phyloP scores from a whole-genome alignment of 2,888 invertebrate genomes.

The Tenthredo mesomela region DNA sequence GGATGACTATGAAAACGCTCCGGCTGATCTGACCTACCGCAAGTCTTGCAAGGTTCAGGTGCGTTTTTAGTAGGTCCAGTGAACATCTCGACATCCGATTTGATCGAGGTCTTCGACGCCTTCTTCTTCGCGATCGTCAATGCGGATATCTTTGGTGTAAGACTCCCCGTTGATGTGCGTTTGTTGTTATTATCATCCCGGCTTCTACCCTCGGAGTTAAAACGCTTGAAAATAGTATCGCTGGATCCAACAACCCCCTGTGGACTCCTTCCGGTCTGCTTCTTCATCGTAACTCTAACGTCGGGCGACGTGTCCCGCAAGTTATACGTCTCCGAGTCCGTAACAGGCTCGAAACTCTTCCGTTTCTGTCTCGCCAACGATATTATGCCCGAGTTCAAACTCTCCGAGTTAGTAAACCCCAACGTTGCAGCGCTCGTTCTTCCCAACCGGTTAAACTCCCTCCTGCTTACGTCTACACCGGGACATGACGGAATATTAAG shows the following conservation, averaged over 20 bases:
- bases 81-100: conserved; percentile 68
- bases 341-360: conserved; percentile 64
- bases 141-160: conserved; percentile 58
- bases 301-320: conserved; percentile 56
- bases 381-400: conserved; percentile 36
- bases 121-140: conserved; percentile 64
- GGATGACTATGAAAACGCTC: conserved; percentile 84
- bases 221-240: neutral
- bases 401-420: conserved; percentile 32
- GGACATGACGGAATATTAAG: conserved; percentile 59
- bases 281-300: conserved; percentile 27
- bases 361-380: conserved; percentile 60
- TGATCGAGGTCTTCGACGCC: conserved; percentile 59
- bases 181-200: conserved; percentile 71
- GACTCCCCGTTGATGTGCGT: conserved; percentile 21
- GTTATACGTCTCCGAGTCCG: conserved; percentile 57
- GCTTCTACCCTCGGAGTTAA: conserved; percentile 57
- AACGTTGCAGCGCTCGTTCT: conserved; percentile 52
- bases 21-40: conserved; percentile 84
- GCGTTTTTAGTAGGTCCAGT: conserved; percentile 61
- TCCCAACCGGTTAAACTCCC: conserved; percentile 22
- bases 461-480: conserved; percentile 32
- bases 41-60: conserved; percentile 83
- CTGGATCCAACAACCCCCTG: conserved; percentile 28
- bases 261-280: conserved; percentile 5